Evolutionary conservation across 2,113 vertebrate genomes (phyloP).

Genomic region (Tragelaphus buxtoni): DNA sequence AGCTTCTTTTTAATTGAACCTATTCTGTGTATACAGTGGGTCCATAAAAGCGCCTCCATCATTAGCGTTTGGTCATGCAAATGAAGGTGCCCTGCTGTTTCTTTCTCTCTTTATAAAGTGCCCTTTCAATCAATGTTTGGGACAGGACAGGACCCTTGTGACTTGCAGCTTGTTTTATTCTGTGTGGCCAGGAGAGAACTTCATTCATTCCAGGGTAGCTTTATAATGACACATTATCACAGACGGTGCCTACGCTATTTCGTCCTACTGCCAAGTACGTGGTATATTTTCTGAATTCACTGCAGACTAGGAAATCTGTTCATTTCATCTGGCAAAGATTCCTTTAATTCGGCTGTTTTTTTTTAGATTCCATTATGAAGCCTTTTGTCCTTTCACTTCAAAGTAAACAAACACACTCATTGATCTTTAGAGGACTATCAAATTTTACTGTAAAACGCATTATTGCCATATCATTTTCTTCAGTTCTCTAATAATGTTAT

Average conservation of each 20-base stretch:
- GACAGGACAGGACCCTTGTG: slow-evolving; percentile 47
- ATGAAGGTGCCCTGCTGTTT: slow-evolving; percentile 55
- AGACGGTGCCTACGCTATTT: slow-evolving; percentile 22
- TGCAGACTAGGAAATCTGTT: neutral
- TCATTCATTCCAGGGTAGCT: slow-evolving; percentile 44
- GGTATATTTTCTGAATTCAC: slow-evolving; percentile 32
- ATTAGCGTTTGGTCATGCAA: slow-evolving; percentile 67
- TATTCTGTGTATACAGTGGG: slow-evolving; percentile 52
- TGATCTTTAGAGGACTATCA: slow-evolving; percentile 68
- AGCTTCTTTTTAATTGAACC: slow-evolving; percentile 57
- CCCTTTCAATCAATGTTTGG: slow-evolving; percentile 66
- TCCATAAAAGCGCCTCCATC: slow-evolving; percentile 51
- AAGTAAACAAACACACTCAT: slow-evolving; percentile 68
- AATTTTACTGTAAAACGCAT: slow-evolving; percentile 65
- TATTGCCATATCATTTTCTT: slow-evolving; percentile 66
- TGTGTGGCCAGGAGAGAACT: slow-evolving; percentile 56
- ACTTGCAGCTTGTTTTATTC: slow-evolving; percentile 61
- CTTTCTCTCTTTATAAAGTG: slow-evolving; percentile 65
- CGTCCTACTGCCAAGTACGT: neutral
- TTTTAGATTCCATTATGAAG: slow-evolving; percentile 46
- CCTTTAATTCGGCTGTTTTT: slow-evolving; percentile 31
- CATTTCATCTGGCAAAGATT: slow-evolving; percentile 8
- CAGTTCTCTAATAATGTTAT: slow-evolving; percentile 67
- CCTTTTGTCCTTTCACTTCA: slow-evolving; percentile 63
- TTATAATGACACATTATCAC: slow-evolving; percentile 26